Percentiles rank a stretch among this genome's conserved stretches.
phyloP scores from a whole-genome alignment of 2,797 vertebrate species.

The Sphenodon punctatus region DNA sequence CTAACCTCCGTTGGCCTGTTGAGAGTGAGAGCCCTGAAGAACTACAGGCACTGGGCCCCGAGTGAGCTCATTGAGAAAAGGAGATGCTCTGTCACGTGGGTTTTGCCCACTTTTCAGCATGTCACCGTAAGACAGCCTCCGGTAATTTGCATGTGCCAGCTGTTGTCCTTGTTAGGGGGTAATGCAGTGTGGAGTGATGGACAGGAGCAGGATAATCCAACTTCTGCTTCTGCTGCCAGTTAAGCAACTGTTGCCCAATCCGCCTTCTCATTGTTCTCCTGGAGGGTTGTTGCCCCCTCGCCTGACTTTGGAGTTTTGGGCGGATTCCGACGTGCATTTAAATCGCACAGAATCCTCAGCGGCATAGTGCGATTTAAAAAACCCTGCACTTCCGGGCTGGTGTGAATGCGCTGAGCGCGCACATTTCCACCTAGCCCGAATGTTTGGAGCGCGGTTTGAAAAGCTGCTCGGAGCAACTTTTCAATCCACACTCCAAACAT shows the following conservation, averaged over 20 bases:
- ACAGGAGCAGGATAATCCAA: neutral
- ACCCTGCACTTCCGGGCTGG: no score
- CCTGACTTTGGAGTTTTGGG: no score
- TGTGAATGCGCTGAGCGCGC: no score
- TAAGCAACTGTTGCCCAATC: neutral
- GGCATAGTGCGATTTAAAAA: no score
- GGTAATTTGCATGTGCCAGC: neutral
- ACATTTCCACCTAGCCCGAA: no score
- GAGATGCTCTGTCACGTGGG: rapidly evolving
- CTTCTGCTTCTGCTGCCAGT: neutral
- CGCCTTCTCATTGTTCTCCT: neutral
- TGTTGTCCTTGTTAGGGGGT: neutral
- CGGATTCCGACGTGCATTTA: no score
- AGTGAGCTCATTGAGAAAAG: neutral
- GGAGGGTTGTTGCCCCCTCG: neutral
- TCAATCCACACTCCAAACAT: no score
- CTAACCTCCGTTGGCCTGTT: rapidly evolving
- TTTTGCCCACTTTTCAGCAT: neutral
- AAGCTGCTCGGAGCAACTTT: no score
- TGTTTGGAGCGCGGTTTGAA: no score
- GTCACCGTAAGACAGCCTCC: neutral
- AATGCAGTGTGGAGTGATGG: neutral
- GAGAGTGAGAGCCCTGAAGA: neutral
- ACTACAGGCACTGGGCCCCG: neutral
- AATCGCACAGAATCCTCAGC: no score